Evolutionary conservation across 1,140 invertebrate species (phyloP), one percentile per base, ranked within the genome.

Genomic region (Aphis craccivora): DNA sequence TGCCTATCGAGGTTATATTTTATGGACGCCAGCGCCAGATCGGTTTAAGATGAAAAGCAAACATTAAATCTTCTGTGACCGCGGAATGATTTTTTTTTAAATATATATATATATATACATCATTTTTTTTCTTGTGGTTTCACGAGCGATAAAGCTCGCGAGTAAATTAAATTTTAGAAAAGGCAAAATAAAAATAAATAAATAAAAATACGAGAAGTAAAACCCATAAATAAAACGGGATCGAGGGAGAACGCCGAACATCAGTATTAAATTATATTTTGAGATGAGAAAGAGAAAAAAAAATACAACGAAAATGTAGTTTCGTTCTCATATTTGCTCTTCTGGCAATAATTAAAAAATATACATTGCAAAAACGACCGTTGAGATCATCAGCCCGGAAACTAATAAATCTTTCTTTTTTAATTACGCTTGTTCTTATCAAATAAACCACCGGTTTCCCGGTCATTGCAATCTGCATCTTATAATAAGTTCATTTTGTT

Each of bases 211-310:
- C 48, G 35, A 93, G 81, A 93, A 93, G 76, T 93, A 55, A 93
- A 86, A 93, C 67, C 91, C 91, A 93, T 93, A 93, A 93, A 93
- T 93, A 93, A 93, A 53, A 84, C 48, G 37, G 76, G 86, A 93
- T 93, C 91, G 91, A 93, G 91, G 91, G 91, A 84, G 91, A 93
- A 93, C 91, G 91, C 91, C 91, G 91, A 93, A 93, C 91, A 93
- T 93, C 91, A 93, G 91, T 93, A 93, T 93, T 93, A 93, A 93
- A 93, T 93, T 93, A 93, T 93, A 93, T 93, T 93, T 93, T 84
- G 91, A 84, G 91, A 93, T 20, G 91, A 86, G 76, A 40, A 93
- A 83, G 35, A 93, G 35, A 86, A 93, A 86, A 93, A 93, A 83
- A 92, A 84, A 83, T 53, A 92, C 91, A 43, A 83, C 91, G 81